Evolutionary conservation across 1,140 invertebrate species (phyloP), one percentile per base, ranked within the genome.

Genomic region (Mylabris phalerata): DNA sequence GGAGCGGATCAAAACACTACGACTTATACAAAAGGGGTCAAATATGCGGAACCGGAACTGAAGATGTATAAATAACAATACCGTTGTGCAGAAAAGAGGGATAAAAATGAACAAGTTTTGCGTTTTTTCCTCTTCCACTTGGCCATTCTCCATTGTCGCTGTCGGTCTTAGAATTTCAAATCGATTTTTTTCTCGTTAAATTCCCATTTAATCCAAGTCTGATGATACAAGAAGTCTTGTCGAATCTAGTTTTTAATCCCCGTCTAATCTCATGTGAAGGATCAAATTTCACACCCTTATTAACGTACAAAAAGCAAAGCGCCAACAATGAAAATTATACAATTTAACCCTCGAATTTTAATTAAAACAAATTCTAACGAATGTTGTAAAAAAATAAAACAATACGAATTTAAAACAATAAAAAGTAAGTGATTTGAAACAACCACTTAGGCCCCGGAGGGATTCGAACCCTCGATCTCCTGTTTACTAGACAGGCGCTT

Each of bases 401-500:
- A 19, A 19, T 19, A 19, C 19, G 19, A 32, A 2, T 50, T 11
- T 38, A 50, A 2, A 50, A 32, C 5, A 9, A 38, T 4, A 49
- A 49, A 32, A 44, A 48, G 41, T 11, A 32, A 32, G 32, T 32
- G 32, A 19, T 19, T 19, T 32, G 32, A 32, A 32, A 19, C 9
- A 19, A 32, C 7, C 32, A 32, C 10, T n/a, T 24, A 77, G 77
- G 77, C 77, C 71, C 77, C 77, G 77, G 74, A 70, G 77, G 75
- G 77, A 79, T 78, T 79, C 77, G 77, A 78, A 78, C 77, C 73
- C 77, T 67, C 75, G 77, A 79, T 79, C 77, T 78, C 77, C 77
- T 79, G 77, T 79, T 79, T 79, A 79, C 77, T 79, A 79, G 77
- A 79, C 77, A 79, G 77, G 77, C 77, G 77, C 77, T 79, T 78